Conservation (phyloP, 2,113 vertebrate genomes). For the Orthonyx spaldingii region DNA sequence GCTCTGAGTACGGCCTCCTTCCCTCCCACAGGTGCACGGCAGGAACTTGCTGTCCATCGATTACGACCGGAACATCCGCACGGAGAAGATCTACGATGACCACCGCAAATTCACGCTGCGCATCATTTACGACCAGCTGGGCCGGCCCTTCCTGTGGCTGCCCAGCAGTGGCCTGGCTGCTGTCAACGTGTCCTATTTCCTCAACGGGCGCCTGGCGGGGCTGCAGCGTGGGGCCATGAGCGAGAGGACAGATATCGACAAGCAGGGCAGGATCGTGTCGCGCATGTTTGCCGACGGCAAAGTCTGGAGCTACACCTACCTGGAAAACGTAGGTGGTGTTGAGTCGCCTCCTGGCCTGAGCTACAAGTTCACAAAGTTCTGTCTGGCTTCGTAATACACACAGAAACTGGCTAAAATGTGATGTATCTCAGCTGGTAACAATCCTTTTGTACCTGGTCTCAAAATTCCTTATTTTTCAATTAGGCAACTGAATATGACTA, state of each 20-base stretch:
- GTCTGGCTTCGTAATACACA: fast-evolving
- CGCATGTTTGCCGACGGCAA: slow-evolving; percentile 95
- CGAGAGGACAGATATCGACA: slow-evolving; percentile 90
- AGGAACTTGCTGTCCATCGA: slow-evolving; percentile 96
- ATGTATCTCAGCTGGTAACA: background rate
- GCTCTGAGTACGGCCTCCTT: background rate
- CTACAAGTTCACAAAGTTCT: background rate
- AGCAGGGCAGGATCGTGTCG: slow-evolving; percentile 88
- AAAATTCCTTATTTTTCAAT: background rate
- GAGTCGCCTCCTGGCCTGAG: background rate
- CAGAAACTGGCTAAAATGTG: background rate
- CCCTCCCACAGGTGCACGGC: slow-evolving; percentile 84
- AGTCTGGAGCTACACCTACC: slow-evolving; percentile 98
- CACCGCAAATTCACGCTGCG: slow-evolving; percentile 95
- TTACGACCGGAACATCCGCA: slow-evolving; percentile 95
- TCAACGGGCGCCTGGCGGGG: slow-evolving; percentile 88
- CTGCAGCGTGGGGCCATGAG: slow-evolving; percentile 97
- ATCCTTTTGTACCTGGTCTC: background rate
- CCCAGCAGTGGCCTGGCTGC: slow-evolving; percentile 95
- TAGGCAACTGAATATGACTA: background rate
- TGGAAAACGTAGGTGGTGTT: slow-evolving; percentile 85
- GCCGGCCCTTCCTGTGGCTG: slow-evolving; percentile 94
- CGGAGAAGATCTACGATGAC: slow-evolving; percentile 98
- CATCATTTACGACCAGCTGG: slow-evolving; percentile 95
- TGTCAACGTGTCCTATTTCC: slow-evolving; percentile 94